phyloP scores from a whole-genome alignment of 92 coral and sea anemone genomes.

The Muricea muricata region DNA sequence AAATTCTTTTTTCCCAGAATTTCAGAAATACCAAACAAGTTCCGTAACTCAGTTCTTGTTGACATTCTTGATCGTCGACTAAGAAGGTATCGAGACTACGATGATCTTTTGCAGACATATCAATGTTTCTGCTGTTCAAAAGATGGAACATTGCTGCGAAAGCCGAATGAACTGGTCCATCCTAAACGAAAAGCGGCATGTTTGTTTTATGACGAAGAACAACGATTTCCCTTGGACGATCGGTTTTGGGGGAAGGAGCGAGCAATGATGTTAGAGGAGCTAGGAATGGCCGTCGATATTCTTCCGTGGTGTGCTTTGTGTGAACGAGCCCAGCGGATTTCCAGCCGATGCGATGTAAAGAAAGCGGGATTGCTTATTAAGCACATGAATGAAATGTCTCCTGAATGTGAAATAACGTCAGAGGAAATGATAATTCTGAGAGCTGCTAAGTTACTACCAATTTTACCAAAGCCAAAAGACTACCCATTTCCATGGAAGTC shows the following conservation, averaged over 20 bases:
- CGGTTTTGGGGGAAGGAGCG: conserved; percentile 45
- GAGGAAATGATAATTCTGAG: conserved; percentile 22
- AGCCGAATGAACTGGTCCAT: conserved; percentile 35
- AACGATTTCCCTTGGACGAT: conserved; percentile 62
- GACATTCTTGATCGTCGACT: conserved; percentile 42
- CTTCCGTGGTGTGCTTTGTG: conserved; percentile 71
- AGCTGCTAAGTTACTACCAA: conserved; percentile 65
- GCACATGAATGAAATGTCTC: neutral
- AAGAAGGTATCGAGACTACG: conserved; percentile 30
- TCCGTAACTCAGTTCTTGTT: conserved; percentile 64
- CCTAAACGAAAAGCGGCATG: conserved; percentile 50
- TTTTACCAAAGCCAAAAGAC: conserved; percentile 54
- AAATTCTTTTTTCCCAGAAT: conserved; percentile 77
- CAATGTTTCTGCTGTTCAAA: conserved; percentile 11
- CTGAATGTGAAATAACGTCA: neutral
- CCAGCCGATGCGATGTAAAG: conserved; percentile 30
- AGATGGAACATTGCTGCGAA: conserved; percentile 30
- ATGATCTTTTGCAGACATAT: neutral
- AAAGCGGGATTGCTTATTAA: conserved; percentile 41
- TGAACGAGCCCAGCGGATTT: conserved; percentile 77
- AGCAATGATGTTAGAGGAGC: conserved; percentile 62
- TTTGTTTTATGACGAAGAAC: conserved; percentile 68
- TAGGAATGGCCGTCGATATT: conserved; percentile 78
- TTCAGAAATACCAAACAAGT: conserved; percentile 31
- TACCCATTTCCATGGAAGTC: conserved; percentile 79